Base-by-base conservation (phyloP, 2,888 invertebrate species). In the Cremastinae sp. region DNA sequence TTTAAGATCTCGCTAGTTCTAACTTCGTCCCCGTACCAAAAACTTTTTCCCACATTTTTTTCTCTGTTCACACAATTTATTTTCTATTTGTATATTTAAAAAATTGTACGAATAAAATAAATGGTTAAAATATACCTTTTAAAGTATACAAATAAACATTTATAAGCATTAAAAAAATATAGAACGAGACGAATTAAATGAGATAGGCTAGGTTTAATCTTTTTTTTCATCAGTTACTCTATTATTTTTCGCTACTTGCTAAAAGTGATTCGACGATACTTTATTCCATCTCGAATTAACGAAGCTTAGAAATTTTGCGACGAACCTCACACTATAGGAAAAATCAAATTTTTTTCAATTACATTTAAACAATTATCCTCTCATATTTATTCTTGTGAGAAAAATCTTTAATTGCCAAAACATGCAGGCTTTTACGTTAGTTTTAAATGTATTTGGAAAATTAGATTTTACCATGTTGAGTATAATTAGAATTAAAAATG, bases 211-310 rank as follows among this genome's bases (percentile, higher is more conserved):
- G 16, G 45, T 28, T 28, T 28, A 28, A 18, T 49, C 9, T 16
- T 18, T 49, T 16, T 1, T 49, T 18, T 18, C 8, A 0, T 20
- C 9, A 10, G 8, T 18, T 12, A 53, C 28, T 36, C 16, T 65
- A n/a, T n/a, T n/a, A n/a, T 41, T 58, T 54, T 22, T 69, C 28
- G 43, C 61, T 70, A 20, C 61, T 43, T 70, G 61, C 70, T 43
- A 53, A 53, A 34, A 70, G 59, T 51, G 53, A 61, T 70, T 70
- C 61, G 53, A 70, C 18, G 70, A 70, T 70, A 61, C 8, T 28
- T 34, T 49, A 12, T 9, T 51, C 28, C n/a, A n/a, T 3, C 28
- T 28, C 1, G 14, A 45, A 12, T n/a, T 1, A 12, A 12, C n/a
- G 14, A 45, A 45, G 49, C 45, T 59, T 53, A 36, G 53, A 36